Conservation (phyloP, 2,113 vertebrate species). For the Chiloscyllium plagiosum region DNA sequence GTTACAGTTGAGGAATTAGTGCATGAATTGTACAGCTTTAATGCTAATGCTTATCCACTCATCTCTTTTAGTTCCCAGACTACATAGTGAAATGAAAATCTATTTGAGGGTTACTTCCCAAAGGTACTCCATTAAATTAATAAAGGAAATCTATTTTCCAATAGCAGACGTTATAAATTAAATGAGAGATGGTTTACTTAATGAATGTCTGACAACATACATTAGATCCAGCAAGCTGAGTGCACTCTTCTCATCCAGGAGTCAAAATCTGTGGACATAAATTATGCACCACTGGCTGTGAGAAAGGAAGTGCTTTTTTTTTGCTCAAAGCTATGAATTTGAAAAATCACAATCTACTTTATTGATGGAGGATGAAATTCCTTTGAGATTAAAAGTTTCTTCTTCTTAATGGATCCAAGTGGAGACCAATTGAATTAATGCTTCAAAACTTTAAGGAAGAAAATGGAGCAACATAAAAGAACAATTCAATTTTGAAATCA, state of each 20-base stretch:
- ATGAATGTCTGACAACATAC: background rate
- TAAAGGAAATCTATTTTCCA: background rate
- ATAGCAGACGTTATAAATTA: conserved; percentile 19
- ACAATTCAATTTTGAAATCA: background rate
- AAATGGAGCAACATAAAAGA: background rate
- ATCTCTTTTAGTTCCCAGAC: background rate
- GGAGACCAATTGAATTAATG: background rate
- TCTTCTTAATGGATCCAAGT: background rate
- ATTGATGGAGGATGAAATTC: background rate
- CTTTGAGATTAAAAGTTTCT: background rate
- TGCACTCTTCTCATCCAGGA: background rate
- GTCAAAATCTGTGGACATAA: background rate
- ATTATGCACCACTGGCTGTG: background rate
- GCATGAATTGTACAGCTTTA: background rate
- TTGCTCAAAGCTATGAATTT: background rate
- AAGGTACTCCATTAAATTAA: conserved; percentile 16
- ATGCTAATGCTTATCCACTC: background rate
- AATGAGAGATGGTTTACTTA: background rate
- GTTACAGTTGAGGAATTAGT: background rate
- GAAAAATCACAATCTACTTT: conserved; percentile 13
- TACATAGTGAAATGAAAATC: background rate
- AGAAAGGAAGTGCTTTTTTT: background rate
- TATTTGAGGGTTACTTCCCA: background rate
- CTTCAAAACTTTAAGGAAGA: background rate
- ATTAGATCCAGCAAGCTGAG: conserved; percentile 6